Evolutionary conservation across 92 coral and sea anemone genomes (phyloP), one percentile per base, ranked within the genome.

Genomic region (Isaurus tuberculatus): DNA sequence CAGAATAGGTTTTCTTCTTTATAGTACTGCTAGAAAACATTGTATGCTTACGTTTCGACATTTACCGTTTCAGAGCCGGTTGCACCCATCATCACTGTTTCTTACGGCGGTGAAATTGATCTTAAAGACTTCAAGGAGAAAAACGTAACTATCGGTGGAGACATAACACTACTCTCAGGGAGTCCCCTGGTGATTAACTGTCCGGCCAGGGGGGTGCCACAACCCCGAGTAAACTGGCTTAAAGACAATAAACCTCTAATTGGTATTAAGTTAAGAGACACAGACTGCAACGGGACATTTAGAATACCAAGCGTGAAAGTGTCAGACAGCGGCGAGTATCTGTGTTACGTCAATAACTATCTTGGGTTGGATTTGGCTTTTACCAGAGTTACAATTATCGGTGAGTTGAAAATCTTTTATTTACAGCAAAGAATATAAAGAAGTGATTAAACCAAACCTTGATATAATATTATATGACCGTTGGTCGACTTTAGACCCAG

Each of bases 331-430:
- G 98, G 94, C 42, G 98, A 93, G 79, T 93, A 92, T 70, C 84
- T 83, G 6, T 93, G 98, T 46, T 84, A 85, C 60, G 93, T 89
- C 28, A 91, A 93, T 68, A 93, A 84, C 40, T 93, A 89, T 43
- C 88, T 93, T 4, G 98, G 98, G 32, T 85, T 91, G 88, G 98
- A 93, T 75, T 86, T 93, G 91, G 95, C 98, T 27, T 87, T 93
- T 48, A 89, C 95, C 7, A 79, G 84, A 37, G 79, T 93, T 65
- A 87, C 87, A 1, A 93, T 93, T 34, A 70, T 84, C 49, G 94
- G 98, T 93, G 86, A 68, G 92, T 81, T 75, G 34, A 11, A 70
- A 70, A 27, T 57, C 61, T 57, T 57, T 57, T 2, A 46, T 46
- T 46, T 5, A 11, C 16, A 19, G 16, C 46, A 46, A 46, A 46